These are phyloP conservation scores for Halictus rubicundus DNA, from an alignment of 1,140 invertebrate species.

Conservation along the genomic window DNA sequence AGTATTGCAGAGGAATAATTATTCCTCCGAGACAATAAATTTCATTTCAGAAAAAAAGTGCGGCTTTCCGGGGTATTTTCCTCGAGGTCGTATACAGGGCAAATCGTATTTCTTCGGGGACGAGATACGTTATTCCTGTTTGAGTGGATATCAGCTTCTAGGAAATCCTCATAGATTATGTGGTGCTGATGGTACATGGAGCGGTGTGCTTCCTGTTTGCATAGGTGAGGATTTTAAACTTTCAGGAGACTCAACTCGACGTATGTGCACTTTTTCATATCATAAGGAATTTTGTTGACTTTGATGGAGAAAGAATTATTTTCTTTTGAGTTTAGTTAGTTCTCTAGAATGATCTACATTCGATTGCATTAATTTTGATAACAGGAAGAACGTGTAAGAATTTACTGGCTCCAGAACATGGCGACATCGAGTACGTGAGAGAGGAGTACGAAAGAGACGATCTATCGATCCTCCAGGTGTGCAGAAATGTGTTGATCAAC, in stretches of 20 bases:
- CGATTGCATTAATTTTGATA: neutral
- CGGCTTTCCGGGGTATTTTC: constrained; percentile 82
- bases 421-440: constrained; percentile 73
- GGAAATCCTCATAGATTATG: constrained; percentile 79
- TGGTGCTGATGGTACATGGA: constrained; percentile 81
- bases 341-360: no score
- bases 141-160: constrained; percentile 79
- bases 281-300: no score
- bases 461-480: constrained; percentile 69
- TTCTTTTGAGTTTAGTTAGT: no score
- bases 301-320: no score
- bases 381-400: constrained; percentile 74
- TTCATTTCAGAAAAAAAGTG: constrained; percentile 77
- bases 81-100: constrained; percentile 81
- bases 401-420: constrained; percentile 75
- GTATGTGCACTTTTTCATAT: no score
- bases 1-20: no score
- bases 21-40: neutral
- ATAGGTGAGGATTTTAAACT: constrained; percentile 75
- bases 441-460: constrained; percentile 73
- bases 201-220: constrained; percentile 77
- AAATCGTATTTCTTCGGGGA: constrained; percentile 81
- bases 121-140: constrained; percentile 80
- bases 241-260: no score
- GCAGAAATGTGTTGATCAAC: neutral